Evolutionary conservation across 2,113 vertebrate genomes (phyloP), one percentile per base, ranked within the genome.

Genomic region (Amphiprion percula): DNA sequence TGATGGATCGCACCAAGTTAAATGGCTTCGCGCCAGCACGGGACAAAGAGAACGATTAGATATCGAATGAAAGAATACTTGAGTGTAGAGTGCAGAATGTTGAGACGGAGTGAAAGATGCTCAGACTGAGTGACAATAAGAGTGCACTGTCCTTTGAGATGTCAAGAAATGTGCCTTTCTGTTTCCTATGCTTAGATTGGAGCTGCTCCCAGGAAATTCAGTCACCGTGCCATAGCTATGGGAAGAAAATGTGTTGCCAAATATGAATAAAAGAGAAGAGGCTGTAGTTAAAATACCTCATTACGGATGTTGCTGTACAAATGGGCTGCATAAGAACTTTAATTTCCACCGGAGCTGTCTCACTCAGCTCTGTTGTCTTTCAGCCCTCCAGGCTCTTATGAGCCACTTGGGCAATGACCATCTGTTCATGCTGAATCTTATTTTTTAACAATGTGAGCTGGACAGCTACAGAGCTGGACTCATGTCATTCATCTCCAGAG

Each of bases 21-120:
- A 97, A 98, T 1, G 96, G 95, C 10, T 89, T 92, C 70, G 89
- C 95, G 68, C 93, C 95, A 50, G 91, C 49, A 1, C 93, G 96
- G 93, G 94, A 93, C 95, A 96, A 87, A 14, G 95, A 96, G 92
- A 93, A 91, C 71, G 95, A 96, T 80, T 90, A 90, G 0, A 83
- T 91, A 87, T 86, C 93, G 83, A 79, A 72, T 93, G 92, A 94
- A 92, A 94, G 90, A 91, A 95, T 93, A 86, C 91, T 93, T 93
- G 70, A 91, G 67, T 80, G 33, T 82, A 44, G 82, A 66, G 71
- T 39, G 55, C 50, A 65, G 26, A 64, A 50, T 75, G 70, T 24
- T 63, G 78, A 88, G 71, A 72, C 12, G 28, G 52, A 67, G 72
- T 66, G 68, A 82, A 15, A 50, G 44, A 77, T 41, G 44, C 60